phyloP scores from a whole-genome alignment of 2,113 vertebrate genomes.

The Odocoileus virginianus region DNA sequence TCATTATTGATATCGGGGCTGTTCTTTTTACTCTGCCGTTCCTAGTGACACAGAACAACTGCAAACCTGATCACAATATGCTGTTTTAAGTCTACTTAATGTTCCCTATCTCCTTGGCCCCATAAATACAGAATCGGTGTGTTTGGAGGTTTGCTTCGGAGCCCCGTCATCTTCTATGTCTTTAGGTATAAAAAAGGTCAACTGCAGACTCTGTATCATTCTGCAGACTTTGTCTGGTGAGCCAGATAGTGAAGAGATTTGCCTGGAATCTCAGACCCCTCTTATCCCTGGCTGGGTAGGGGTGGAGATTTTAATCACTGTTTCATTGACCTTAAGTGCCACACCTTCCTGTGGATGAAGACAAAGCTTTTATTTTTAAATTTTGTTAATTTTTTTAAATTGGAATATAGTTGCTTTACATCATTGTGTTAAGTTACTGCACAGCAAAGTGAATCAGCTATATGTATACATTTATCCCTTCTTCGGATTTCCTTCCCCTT shows the following conservation, averaged over 20 bases:
- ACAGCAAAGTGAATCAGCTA: neutral
- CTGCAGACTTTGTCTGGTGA: neutral
- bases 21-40: slow-evolving; percentile 40
- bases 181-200: neutral
- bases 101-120: neutral
- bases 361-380: neutral
- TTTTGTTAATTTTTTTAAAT: neutral
- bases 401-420: neutral
- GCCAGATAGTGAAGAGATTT: neutral
- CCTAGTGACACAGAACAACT: slow-evolving; percentile 31
- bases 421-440: neutral
- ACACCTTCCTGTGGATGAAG: neutral
- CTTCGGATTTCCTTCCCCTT: neutral
- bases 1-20: slow-evolving; percentile 41
- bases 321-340: neutral
- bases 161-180: neutral
- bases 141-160: neutral
- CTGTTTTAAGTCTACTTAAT: neutral
- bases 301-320: neutral
- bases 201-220: neutral
- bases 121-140: slow-evolving; percentile 42
- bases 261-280: neutral
- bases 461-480: neutral
- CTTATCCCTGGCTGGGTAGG: neutral
- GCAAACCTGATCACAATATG: slow-evolving; percentile 28